Conservation (phyloP, 2,888 invertebrate genomes). For the Sepioteuthis lessoniana region DNA sequence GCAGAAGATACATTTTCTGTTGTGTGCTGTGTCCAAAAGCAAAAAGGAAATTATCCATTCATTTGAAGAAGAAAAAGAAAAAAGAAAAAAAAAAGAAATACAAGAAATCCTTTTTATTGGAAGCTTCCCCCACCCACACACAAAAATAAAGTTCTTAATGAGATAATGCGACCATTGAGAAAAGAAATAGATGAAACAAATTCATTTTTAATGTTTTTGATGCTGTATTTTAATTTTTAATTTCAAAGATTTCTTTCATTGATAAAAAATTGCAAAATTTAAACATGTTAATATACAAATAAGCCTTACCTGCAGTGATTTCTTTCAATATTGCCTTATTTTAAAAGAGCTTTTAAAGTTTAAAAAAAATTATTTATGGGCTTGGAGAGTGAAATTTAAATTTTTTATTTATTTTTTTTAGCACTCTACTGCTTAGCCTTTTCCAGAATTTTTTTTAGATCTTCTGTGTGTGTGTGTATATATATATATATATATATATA, state of each 20-base stretch:
- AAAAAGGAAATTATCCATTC: background rate
- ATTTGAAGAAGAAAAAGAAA: background rate
- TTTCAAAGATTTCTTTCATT: background rate
- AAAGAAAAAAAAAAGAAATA: background rate
- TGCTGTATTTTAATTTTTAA: background rate
- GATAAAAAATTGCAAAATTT: background rate
- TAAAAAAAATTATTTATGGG: background rate
- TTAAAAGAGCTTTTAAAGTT: background rate
- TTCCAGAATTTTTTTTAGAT: background rate
- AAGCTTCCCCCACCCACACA: background rate
- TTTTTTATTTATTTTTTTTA: background rate
- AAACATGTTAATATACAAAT: background rate
- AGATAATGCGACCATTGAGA: background rate
- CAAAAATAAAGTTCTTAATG: background rate
- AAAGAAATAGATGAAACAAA: background rate
- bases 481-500: no score
- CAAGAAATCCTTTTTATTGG: background rate
- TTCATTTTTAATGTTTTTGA: no score
- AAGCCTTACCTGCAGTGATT: background rate
- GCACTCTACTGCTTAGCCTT: background rate
- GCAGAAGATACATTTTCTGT: background rate
- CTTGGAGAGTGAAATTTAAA: background rate
- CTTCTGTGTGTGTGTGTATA: no score
- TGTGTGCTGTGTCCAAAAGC: constrained; percentile 33
- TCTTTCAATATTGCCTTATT: background rate